These are phyloP conservation scores for Sinocyclocheilus rhinocerous DNA, from an alignment of 2,113 vertebrate genomes.

Conservation along the genomic window DNA sequence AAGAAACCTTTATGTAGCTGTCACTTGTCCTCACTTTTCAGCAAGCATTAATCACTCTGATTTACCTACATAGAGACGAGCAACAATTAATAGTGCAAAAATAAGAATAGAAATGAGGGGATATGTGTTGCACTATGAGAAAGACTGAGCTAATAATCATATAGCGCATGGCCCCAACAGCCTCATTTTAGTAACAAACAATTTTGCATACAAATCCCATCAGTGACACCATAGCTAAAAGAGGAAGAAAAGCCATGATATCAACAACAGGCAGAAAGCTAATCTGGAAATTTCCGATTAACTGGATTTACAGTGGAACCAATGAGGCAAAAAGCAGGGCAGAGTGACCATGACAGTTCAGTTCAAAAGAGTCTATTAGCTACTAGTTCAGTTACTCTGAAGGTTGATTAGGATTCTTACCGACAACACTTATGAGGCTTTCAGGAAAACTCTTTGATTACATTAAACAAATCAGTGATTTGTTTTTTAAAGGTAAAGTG, in stretches of 20 bases:
- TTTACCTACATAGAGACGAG: slow-evolving; percentile 1
- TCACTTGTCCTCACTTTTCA: neutral
- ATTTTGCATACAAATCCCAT: slow-evolving; percentile 42
- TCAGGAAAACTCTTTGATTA: too few relatives aligned
- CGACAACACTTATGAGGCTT: too few relatives aligned
- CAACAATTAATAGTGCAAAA: neutral
- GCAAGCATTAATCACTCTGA: neutral
- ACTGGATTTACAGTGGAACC: slow-evolving; percentile 39
- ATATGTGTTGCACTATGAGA: neutral
- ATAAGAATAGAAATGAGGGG: neutral
- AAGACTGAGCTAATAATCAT: slow-evolving; percentile 7
- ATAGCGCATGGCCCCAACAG: neutral
- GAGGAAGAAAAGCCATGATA: slow-evolving; percentile 33
- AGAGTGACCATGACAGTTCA: slow-evolving; percentile 4
- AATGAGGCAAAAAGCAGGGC: slow-evolving; percentile 7
- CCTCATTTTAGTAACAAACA: slow-evolving; percentile 9
- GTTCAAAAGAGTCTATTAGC: slow-evolving; percentile 5
- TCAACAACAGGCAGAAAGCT: slow-evolving; percentile 27
- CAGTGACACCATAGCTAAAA: neutral
- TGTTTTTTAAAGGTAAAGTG: too few relatives aligned
- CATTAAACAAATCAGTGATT: too few relatives aligned
- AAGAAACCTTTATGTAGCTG: neutral
- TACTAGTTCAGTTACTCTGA: neutral
- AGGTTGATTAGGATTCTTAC: neutral
- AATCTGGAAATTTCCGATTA: slow-evolving; percentile 31